Evolutionary conservation across 1,140 invertebrate genomes (phyloP).

Genomic region (Drosophila pandora): DNA sequence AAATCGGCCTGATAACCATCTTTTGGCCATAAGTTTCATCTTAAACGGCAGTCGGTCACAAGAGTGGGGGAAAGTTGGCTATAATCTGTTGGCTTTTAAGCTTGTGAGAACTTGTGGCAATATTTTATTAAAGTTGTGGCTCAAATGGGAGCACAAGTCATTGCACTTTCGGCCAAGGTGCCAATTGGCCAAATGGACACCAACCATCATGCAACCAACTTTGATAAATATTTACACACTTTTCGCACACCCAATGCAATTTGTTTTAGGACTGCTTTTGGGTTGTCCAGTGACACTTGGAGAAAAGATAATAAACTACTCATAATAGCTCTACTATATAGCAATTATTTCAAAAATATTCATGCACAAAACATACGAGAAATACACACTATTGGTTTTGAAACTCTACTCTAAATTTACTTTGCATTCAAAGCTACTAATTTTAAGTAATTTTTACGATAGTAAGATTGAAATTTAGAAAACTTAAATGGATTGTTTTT

Average conservation of each 20-base stretch:
- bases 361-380: too few relatives aligned
- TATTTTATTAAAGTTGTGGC: background rate
- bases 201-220: constrained; percentile 17
- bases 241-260: constrained; percentile 10
- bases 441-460: too few relatives aligned
- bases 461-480: too few relatives aligned
- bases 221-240: constrained; percentile 43
- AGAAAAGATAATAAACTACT: background rate
- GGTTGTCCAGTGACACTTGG: background rate
- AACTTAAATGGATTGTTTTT: too few relatives aligned
- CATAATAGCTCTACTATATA: background rate
- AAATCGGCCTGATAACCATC: constrained; percentile 17
- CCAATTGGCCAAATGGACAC: constrained; percentile 47
- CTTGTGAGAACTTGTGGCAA: background rate
- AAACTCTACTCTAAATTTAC: too few relatives aligned
- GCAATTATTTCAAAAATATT: too few relatives aligned
- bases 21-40: constrained; percentile 8
- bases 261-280: background rate
- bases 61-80: background rate
- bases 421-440: too few relatives aligned
- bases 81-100: background rate
- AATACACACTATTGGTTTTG: too few relatives aligned
- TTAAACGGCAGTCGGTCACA: background rate
- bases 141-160: background rate
- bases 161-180: constrained; percentile 32